phyloP scores from a whole-genome alignment of 1,140 invertebrate genomes.

The Scaptodrosophila lebanonensis region DNA sequence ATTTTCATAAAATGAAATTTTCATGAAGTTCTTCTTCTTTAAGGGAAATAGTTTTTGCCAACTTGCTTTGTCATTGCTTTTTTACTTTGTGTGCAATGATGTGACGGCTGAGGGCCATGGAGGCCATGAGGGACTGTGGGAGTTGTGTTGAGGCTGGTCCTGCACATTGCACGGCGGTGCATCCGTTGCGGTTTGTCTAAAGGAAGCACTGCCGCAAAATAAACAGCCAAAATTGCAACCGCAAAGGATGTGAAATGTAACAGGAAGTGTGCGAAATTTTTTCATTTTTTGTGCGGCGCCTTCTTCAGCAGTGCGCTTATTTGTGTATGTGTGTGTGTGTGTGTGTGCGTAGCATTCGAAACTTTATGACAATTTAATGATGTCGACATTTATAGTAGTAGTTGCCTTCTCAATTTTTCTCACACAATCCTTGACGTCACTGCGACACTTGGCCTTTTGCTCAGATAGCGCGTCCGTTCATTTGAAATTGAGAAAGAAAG shows the following conservation, averaged over 20 bases:
- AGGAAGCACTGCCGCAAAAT: constrained; percentile 57
- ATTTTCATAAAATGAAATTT: constrained; percentile 51
- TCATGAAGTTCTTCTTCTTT: constrained; percentile 38
- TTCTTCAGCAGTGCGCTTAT: not conserved
- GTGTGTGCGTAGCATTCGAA: constrained; percentile 7
- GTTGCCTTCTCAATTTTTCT: constrained; percentile 51
- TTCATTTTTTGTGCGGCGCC: constrained; percentile 50
- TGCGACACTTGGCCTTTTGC: constrained; percentile 48
- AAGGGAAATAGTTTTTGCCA: constrained; percentile 36
- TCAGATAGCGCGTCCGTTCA: constrained; percentile 12
- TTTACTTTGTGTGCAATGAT: constrained; percentile 12
- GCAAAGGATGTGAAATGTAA: constrained; percentile 64
- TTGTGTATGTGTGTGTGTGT: not conserved
- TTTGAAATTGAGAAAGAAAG: no score
- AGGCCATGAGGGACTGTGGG: no score
- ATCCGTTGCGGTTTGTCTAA: constrained; percentile 64
- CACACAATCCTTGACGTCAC: constrained; percentile 40
- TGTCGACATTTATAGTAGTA: constrained; percentile 66
- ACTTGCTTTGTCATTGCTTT: constrained; percentile 54
- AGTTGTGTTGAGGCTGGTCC: constrained; percentile 7
- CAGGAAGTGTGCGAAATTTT: constrained; percentile 67
- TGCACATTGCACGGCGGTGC: constrained; percentile 24
- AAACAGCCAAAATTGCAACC: constrained; percentile 53
- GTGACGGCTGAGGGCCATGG: constrained; percentile 1
- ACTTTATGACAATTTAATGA: constrained; percentile 67